Base-by-base conservation (phyloP, 1,140 invertebrate genomes). In the Triops longicaudatus region DNA sequence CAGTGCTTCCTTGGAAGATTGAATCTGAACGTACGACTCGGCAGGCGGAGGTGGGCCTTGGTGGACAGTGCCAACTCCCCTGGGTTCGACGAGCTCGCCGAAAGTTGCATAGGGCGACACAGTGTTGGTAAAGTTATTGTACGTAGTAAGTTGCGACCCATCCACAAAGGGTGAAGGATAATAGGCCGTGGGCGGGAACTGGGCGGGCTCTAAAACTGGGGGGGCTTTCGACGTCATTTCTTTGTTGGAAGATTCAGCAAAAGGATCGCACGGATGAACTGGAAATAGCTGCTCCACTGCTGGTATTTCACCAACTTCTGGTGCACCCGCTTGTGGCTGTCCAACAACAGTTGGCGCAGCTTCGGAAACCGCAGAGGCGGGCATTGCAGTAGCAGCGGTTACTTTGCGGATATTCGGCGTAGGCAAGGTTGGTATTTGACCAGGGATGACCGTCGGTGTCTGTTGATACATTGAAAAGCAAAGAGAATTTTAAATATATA, bases 401-500 rank as follows among this genome's bases (percentile, higher is more conserved):
- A n/a, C 22, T 27, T 42, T 41, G 44, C 37, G 50, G 63, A 22
- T 72, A 41, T 14, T 50, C 27, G 84, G 85, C 28, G 84, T 81
- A 75, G 85, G 84, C 44, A 86, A 79, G 26, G 82, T 83, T 12
- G 85, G 78, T 31, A 81, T 78, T 31, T 81, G 81, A 22, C 81
- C 80, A 17, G 82, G 74, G 3, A 81, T 84, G 5, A 63, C 50
- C 1, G 50, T 22, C 4, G 50, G 50, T 0, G 50, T 63, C 50
- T 63, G 22, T 17, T 37, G 2, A 37, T 7, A 37, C 7, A 37
- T 7, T 37, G 31, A 37, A 2, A 37, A 2, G 2, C 2, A 37
- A 37, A 37, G 31, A 7, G 2, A 37, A 37, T 37, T 2, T 2
- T 37, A 2, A 37, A 37, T 37, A 7, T 2, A 37, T 4, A 37